These are phyloP conservation scores for Alectura lathami DNA, from an alignment of 2,113 vertebrate species.

Conservation along the genomic window DNA sequence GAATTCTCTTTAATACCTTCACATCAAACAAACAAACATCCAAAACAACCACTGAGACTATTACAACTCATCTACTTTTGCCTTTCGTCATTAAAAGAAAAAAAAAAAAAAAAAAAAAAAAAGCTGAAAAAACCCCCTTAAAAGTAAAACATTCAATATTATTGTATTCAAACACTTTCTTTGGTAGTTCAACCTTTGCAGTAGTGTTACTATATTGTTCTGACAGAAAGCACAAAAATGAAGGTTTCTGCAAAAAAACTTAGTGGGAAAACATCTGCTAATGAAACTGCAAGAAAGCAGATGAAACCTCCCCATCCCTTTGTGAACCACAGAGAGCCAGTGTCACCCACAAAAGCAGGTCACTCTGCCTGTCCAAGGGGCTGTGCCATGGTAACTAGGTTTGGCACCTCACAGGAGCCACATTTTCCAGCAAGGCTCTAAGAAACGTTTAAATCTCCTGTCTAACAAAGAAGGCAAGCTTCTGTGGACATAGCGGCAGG, in stretches of 20 bases:
- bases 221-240: neutral
- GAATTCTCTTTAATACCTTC: slow-evolving; percentile 14
- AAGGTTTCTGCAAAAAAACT: neutral
- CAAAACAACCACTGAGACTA: neutral
- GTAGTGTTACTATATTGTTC: neutral
- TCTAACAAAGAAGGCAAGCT: neutral
- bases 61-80: neutral
- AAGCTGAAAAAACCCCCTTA: neutral
- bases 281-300: neutral
- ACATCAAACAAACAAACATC: neutral
- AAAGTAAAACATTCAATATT: neutral
- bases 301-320: neutral
- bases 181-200: neutral
- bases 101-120: neutral
- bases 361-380: neutral
- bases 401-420: neutral
- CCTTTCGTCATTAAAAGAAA: neutral
- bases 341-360: accelerated
- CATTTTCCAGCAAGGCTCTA: neutral
- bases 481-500: neutral
- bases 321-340: neutral
- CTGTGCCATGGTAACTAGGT: neutral
- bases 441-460: neutral
- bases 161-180: neutral
- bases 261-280: neutral